A percentile compares a stretch with the other conserved stretches of the same genome.
These are phyloP conservation scores for Argyresthia goedartella DNA, from an alignment of 2,888 invertebrate species.

Conservation along the genomic window DNA sequence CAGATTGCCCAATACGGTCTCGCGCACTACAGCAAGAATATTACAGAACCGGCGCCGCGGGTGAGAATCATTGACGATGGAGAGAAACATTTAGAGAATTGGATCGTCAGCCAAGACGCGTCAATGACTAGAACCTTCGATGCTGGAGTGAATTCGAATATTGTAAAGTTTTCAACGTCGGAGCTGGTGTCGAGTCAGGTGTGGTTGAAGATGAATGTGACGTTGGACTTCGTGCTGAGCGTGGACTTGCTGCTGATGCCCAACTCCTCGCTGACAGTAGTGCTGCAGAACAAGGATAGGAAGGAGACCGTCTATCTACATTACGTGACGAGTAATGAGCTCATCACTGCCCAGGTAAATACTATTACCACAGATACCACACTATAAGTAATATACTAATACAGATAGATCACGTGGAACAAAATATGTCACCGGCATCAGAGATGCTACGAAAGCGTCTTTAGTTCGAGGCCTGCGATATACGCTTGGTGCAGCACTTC, in stretches of 20 bases:
- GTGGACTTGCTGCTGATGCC: conserved; percentile 79
- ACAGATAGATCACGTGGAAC: too few relatives aligned
- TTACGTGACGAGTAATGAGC: conserved; percentile 81
- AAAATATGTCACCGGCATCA: too few relatives aligned
- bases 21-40: conserved; percentile 96
- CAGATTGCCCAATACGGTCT: conserved; percentile 99
- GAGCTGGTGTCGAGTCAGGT: conserved; percentile 78
- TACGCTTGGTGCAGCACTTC: too few relatives aligned
- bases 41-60: conserved; percentile 87
- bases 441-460: too few relatives aligned
- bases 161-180: conserved; percentile 80
- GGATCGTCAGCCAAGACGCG: conserved; percentile 81
- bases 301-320: conserved; percentile 85
- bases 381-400: too few relatives aligned
- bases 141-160: conserved; percentile 66
- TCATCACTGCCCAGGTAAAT: conserved; percentile 80
- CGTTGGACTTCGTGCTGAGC: conserved; percentile 80
- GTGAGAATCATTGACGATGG: conserved; percentile 81
- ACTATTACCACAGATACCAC: too few relatives aligned
- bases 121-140: conserved; percentile 74
- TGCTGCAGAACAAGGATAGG: conserved; percentile 80
- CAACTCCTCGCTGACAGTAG: conserved; percentile 86
- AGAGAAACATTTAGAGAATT: conserved; percentile 75
- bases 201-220: conserved; percentile 67
- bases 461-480: too few relatives aligned